These are phyloP conservation scores for Sinodicranocentrus sp. DNA, from an alignment of 2,888 invertebrate species.

Conservation along the genomic window DNA sequence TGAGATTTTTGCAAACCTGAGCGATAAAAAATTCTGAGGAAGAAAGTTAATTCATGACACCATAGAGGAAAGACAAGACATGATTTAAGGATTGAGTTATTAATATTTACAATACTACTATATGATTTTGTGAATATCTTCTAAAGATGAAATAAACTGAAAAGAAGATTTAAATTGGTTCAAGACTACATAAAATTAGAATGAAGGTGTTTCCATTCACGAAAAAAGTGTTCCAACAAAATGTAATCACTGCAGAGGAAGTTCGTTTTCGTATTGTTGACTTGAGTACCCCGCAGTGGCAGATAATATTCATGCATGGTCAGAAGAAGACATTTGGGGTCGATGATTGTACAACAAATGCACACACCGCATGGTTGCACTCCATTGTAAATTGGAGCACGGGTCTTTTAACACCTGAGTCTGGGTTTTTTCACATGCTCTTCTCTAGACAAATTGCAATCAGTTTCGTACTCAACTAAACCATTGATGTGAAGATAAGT, in stretches of 20 bases:
- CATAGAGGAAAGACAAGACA: background rate
- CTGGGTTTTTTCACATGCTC: background rate
- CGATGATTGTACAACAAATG: background rate
- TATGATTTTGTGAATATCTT: conserved; percentile 3
- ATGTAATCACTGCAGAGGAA: background rate
- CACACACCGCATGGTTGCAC: background rate
- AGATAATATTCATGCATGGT: background rate
- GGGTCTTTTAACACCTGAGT: background rate
- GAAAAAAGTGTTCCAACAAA: conserved; percentile 10
- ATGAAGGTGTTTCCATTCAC: background rate
- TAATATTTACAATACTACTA: conserved; percentile 25
- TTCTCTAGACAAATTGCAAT: too few relatives aligned
- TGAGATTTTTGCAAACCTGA: background rate
- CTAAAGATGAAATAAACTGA: background rate
- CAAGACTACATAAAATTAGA: background rate
- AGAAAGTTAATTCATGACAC: background rate
- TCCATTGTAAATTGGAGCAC: conserved; percentile 6
- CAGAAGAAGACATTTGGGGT: background rate
- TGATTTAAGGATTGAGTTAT: conserved; percentile 17
- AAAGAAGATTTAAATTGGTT: background rate
- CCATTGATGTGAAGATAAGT: background rate
- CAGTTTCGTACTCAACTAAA: background rate
- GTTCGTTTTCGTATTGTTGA: conserved; percentile 5
- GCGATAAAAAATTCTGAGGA: conserved; percentile 12
- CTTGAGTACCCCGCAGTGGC: background rate